Conservation (phyloP, 1,140 invertebrate genomes). For the Philaenus spumarius region DNA sequence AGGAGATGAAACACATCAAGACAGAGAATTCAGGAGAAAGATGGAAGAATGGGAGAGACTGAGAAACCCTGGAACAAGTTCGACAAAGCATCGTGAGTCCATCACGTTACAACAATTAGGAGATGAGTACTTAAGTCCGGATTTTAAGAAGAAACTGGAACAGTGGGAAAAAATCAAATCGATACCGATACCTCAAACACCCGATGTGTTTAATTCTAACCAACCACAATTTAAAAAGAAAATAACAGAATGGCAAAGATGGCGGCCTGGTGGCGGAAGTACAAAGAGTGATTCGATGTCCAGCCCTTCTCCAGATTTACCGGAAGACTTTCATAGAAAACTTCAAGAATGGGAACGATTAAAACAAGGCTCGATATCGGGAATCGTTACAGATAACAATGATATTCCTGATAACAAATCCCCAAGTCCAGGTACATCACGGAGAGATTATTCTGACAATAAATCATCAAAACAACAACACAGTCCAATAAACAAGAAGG, state of each 20-base stretch:
- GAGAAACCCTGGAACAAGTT: slow-evolving; percentile 23
- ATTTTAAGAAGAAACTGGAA: slow-evolving; percentile 73
- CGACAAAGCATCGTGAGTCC: slow-evolving; percentile 10
- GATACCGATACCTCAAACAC: slow-evolving; percentile 30
- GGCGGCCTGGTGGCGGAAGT: slow-evolving; percentile 44
- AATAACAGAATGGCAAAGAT: slow-evolving; percentile 64
- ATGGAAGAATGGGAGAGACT: slow-evolving; percentile 40
- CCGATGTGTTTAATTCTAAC: slow-evolving; percentile 21
- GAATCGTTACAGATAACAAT: not conserved
- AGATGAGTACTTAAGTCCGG: slow-evolving; percentile 62
- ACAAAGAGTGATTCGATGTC: slow-evolving; percentile 25
- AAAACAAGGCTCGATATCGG: slow-evolving; percentile 22
- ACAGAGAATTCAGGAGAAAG: slow-evolving; percentile 35
- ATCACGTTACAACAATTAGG: slow-evolving; percentile 33
- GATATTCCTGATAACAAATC: slow-evolving; percentile 29
- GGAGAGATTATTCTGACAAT: slow-evolving; percentile 35
- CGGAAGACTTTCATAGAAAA: slow-evolving; percentile 46
- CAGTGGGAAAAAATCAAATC: slow-evolving; percentile 80
- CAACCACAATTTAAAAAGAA: slow-evolving; percentile 44
- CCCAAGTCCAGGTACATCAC: slow-evolving; percentile 36
- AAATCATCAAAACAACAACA: slow-evolving; percentile 29
- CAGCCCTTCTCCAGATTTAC: slow-evolving; percentile 31
- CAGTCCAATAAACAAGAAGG: slow-evolving; percentile 24
- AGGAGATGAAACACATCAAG: slow-evolving; percentile 32
- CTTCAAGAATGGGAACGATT: slow-evolving; percentile 48